These are phyloP conservation scores for Drosophila hamatofila DNA, from an alignment of 2,888 invertebrate genomes.

Conservation along the genomic window DNA sequence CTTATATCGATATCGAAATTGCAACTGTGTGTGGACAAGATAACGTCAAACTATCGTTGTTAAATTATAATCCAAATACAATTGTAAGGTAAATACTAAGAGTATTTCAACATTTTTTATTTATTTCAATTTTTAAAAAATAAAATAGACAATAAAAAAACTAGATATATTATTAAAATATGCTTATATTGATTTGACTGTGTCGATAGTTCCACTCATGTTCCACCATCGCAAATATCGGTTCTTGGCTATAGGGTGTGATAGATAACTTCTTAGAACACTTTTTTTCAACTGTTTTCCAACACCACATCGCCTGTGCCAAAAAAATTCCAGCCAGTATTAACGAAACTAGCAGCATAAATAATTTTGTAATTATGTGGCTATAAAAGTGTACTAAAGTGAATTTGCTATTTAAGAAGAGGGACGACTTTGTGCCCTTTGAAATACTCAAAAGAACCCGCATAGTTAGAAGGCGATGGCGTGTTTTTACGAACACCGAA, in stretches of 20 bases:
- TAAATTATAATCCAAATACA: not conserved
- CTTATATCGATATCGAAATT: conserved; percentile 24
- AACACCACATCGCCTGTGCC: conserved; percentile 54
- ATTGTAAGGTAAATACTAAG: not conserved
- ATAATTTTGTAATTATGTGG: conserved; percentile 54
- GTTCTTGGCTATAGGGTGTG: not conserved
- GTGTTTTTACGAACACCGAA: conserved; percentile 57
- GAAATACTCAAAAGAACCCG: conserved; percentile 34
- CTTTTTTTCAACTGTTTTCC: conserved; percentile 13
- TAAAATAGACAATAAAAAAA: not conserved
- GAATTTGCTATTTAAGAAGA: conserved; percentile 42
- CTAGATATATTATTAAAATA: not conserved
- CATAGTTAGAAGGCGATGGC: conserved; percentile 57
- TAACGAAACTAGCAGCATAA: conserved; percentile 52
- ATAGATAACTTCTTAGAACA: conserved; percentile 21
- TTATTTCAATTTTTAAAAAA: too few relatives aligned
- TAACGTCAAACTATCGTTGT: conserved; percentile 22
- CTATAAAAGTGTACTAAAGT: conserved; percentile 52
- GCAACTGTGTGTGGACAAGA: conserved; percentile 11
- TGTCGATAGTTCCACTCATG: not conserved
- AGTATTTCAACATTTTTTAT: too few relatives aligned
- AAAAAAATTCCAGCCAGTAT: conserved; percentile 60
- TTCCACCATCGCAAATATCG: conserved; percentile 9
- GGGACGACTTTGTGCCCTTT: conserved; percentile 55
- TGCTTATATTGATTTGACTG: not conserved